Conservation (phyloP, 2,888 invertebrate species). For the Chrysotoxum bicinctum region DNA sequence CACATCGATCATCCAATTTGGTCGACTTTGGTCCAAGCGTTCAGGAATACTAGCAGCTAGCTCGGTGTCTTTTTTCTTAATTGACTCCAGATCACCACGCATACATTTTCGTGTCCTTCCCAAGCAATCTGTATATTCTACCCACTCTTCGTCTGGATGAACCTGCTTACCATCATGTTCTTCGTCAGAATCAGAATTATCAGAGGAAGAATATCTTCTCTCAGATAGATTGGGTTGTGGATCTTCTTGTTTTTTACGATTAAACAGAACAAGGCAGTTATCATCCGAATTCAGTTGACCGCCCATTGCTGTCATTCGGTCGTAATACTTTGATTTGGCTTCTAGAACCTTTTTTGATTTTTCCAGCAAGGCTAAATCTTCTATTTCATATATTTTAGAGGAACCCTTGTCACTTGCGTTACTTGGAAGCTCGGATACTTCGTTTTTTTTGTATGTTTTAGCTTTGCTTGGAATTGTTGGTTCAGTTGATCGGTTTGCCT, state of each 20-base stretch:
- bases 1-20: conserved; percentile 80
- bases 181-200: conserved; percentile 77
- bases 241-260: conserved; percentile 80
- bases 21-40: conserved; percentile 79
- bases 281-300: conserved; percentile 80
- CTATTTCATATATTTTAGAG: conserved; percentile 77
- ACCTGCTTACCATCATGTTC: conserved; percentile 67
- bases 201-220: conserved; percentile 58
- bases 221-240: conserved; percentile 9
- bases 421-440: conserved; percentile 67
- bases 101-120: conserved; percentile 93
- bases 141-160: conserved; percentile 86
- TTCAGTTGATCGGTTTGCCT: conserved; percentile 83
- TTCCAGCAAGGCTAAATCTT: conserved; percentile 78
- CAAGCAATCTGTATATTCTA: conserved; percentile 93
- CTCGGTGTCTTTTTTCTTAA: conserved; percentile 85
- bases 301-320: conserved; percentile 80
- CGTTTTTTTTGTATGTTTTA: conserved; percentile 76
- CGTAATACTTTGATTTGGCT: conserved; percentile 81
- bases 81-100: conserved; percentile 87
- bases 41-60: conserved; percentile 79
- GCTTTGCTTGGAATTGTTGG: conserved; percentile 82
- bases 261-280: conserved; percentile 81
- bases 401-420: conserved; percentile 75
- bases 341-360: conserved; percentile 82